A percentile compares a stretch with the other conserved stretches of the same genome.
phyloP scores from a whole-genome alignment of 2,113 vertebrate genomes.

The Dinomys branickii region DNA sequence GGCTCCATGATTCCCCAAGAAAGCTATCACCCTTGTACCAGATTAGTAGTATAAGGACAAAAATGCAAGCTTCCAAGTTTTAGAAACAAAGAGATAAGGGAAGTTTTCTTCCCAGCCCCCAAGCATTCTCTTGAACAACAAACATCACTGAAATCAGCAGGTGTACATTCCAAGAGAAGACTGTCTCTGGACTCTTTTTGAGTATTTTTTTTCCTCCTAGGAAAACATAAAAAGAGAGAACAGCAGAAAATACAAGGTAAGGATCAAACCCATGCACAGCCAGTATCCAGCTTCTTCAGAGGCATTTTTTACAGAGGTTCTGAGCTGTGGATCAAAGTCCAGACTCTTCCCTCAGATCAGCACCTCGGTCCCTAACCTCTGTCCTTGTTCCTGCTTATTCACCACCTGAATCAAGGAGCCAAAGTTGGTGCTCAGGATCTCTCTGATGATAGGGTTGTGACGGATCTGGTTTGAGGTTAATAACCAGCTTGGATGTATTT shows the following conservation, averaged over 20 bases:
- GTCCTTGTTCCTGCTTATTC: not conserved
- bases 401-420: not conserved
- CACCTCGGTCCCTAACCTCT: conserved; percentile 19
- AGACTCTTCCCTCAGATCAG: conserved; percentile 35
- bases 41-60: conserved; percentile 9
- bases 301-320: conserved; percentile 47
- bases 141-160: conserved; percentile 64
- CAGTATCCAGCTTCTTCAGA: conserved; percentile 60
- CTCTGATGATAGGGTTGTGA: not conserved
- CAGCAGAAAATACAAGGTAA: conserved; percentile 46
- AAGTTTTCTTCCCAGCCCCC: conserved; percentile 23
- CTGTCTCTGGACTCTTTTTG: conserved; percentile 56
- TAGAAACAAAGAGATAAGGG: not conserved
- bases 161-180: conserved; percentile 61
- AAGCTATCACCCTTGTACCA: conserved; percentile 4
- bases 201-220: conserved; percentile 63
- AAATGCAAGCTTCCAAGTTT: not conserved
- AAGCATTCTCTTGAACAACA: conserved; percentile 8
- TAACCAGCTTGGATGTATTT: not conserved
- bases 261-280: conserved; percentile 60
- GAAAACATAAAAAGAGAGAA: conserved; percentile 73
- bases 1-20: not conserved
- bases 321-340: conserved; percentile 70
- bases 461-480: not conserved
- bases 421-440: not conserved